Percentiles rank a stretch among this genome's conserved stretches.
These are phyloP conservation scores for Hypselothyrea guttata DNA, from an alignment of 2,888 invertebrate species.

Conservation along the genomic window DNA sequence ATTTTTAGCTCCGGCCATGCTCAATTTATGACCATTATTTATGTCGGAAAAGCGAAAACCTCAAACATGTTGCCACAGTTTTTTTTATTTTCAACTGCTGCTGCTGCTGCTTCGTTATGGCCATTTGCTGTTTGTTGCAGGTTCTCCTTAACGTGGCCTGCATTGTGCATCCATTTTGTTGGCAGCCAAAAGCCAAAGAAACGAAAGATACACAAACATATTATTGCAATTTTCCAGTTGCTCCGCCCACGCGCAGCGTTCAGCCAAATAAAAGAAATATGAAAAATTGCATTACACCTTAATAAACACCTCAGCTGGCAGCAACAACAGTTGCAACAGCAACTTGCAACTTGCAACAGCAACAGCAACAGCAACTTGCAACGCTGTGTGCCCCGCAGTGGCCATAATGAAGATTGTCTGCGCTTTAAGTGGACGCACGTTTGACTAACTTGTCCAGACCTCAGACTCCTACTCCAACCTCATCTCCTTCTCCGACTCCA, in stretches of 20 bases:
- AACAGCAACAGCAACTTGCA: conserved; percentile 24
- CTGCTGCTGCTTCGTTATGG: conserved; percentile 10
- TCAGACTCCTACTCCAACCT: too few species aligned
- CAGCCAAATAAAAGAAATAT: conserved; percentile 51
- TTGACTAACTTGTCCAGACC: conserved; percentile 31
- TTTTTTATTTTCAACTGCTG: conserved; percentile 30
- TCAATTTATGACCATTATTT: conserved; percentile 83
- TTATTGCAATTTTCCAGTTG: conserved; percentile 78
- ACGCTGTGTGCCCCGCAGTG: conserved; percentile 62
- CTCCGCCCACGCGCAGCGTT: conserved; percentile 68
- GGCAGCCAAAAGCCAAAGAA: conserved; percentile 44
- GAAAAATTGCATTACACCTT: conserved; percentile 74
- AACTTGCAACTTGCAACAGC: conserved; percentile 22
- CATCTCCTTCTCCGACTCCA: conserved; percentile 20
- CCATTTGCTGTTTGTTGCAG: conserved; percentile 16
- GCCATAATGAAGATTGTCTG: conserved; percentile 79
- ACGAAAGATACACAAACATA: conserved; percentile 73
- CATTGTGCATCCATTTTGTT: conserved; percentile 74
- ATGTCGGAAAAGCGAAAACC: conserved; percentile 81
- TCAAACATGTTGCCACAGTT: conserved; percentile 78
- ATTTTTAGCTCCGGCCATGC: conserved; percentile 82
- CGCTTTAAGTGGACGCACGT: conserved; percentile 77
- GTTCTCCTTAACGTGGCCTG: conserved; percentile 39
- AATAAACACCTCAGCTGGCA: conserved; percentile 78
- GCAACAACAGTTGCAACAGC: conserved; percentile 12